phyloP scores from a whole-genome alignment of 2,888 invertebrate species.

The Ophraella communa region DNA sequence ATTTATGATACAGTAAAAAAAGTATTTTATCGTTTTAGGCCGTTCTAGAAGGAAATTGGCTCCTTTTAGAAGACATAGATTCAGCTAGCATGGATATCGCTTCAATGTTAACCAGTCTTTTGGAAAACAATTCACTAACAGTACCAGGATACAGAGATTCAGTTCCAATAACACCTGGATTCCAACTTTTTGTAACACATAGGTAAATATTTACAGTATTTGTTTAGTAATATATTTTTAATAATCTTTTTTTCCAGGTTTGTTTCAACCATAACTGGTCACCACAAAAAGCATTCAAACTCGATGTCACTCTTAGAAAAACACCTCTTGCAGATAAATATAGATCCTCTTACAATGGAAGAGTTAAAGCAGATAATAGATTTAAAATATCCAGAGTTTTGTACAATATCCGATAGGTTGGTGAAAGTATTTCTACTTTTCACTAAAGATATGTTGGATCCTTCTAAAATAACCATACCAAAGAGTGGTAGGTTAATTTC shows the following conservation, averaged over 20 bases:
- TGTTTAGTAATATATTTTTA: background rate
- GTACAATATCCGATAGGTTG: slow-evolving; percentile 77
- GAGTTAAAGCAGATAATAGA: slow-evolving; percentile 79
- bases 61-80: slow-evolving; percentile 95
- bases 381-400: slow-evolving; percentile 71
- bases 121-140: slow-evolving; percentile 81
- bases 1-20: background rate
- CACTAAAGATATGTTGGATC: slow-evolving; percentile 62
- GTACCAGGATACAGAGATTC: slow-evolving; percentile 90
- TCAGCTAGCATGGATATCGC: slow-evolving; percentile 92
- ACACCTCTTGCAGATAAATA: slow-evolving; percentile 80
- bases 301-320: slow-evolving; percentile 78
- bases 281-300: slow-evolving; percentile 68
- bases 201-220: slow-evolving; percentile 61
- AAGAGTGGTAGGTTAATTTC: slow-evolving; percentile 73
- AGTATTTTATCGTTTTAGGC: slow-evolving; percentile 63
- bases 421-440: slow-evolving; percentile 85
- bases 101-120: slow-evolving; percentile 81
- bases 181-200: slow-evolving; percentile 92
- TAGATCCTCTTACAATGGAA: slow-evolving; percentile 76
- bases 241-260: slow-evolving; percentile 63
- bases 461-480: slow-evolving; percentile 41
- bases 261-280: slow-evolving; percentile 66
- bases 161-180: slow-evolving; percentile 81
- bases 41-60: slow-evolving; percentile 85